A percentile compares a stretch with the other conserved stretches of the same genome.
Evolutionary conservation across 2,797 vertebrate genomes (phyloP).

Genomic region (Clarias laeviceps): DNA sequence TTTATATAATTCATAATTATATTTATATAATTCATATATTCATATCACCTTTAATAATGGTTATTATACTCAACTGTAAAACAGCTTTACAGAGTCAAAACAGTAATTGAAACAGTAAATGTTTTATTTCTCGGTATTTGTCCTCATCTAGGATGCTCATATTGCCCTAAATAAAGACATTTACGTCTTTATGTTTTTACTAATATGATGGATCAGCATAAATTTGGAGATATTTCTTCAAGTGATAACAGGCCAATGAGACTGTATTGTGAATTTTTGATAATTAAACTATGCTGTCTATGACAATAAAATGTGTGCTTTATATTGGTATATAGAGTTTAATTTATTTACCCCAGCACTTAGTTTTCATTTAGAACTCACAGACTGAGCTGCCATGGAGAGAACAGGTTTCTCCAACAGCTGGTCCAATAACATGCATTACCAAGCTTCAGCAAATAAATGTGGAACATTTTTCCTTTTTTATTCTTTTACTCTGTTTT

Average conservation of each 20-base stretch:
- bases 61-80: too few relatives aligned
- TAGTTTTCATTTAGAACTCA: constrained; percentile 5
- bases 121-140: background rate
- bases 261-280: background rate
- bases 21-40: too few relatives aligned
- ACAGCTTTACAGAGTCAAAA: too few relatives aligned
- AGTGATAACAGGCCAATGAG: background rate
- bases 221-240: background rate
- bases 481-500: constrained; percentile 36
- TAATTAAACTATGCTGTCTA: background rate
- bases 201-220: background rate
- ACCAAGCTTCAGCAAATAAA: constrained; percentile 3
- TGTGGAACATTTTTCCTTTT: constrained; percentile 12
- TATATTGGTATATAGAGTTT: background rate
- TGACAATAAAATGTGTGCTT: background rate
- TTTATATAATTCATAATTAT: too few relatives aligned
- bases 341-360: background rate
- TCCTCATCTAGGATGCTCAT: background rate
- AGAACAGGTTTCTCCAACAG: constrained; percentile 17
- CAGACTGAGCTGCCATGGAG: background rate
- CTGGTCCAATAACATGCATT: constrained; percentile 24
- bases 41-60: too few relatives aligned
- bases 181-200: background rate
- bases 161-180: background rate
- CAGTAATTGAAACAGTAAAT: background rate